Evolutionary conservation across 2,113 vertebrate species (phyloP), one percentile per base, ranked within the genome.

Genomic region (Tenebrosternarchus preto): DNA sequence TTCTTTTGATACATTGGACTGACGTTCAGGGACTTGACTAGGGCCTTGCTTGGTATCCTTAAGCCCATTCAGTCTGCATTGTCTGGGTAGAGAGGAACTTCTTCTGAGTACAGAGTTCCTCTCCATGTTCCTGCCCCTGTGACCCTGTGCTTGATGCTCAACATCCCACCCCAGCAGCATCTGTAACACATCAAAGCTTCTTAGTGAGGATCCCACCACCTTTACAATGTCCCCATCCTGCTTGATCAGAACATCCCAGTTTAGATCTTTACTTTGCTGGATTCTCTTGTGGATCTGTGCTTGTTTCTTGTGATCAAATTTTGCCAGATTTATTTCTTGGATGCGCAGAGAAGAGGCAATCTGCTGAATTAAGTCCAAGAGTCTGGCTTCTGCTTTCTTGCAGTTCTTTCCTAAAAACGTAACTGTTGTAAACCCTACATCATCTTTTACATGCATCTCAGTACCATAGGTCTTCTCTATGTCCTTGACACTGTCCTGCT

Each of bases 131-230:
- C 84, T 74, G 17, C 84, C 86, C 1, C 33, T 76, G 0, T 15
- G 78, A 20, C 9, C 68, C 0, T 66, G 27, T 0, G 4, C 1
- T 1, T 31, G 4, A 43, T 0, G 19, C 4, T 64, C 20, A 0
- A 7, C 16, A 0, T 50, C 0, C 8, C 20, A 12, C 0, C 81
- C 87, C 80, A 89, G 7, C 43, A 93, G 43, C 76, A 16, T 81
- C 78, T 89, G 89, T 81, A 83, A 88, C 12, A 91, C 1, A 11
- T 77, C 5, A 76, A 86, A 89, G 80, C 91, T 90, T 61, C 82
- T 64, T 0, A 0, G 5, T 0, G 91, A 87, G 0, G 85, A 67
- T 1, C 92, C 92, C 0, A 92, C 73, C 9, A 93, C 81, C 76
- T 80, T 82, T 6, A 93, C 8, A 6, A 22, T 22, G 63, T 83